Evolutionary conservation across 2,797 vertebrate genomes (phyloP), one percentile per base, ranked within the genome.

Genomic region (Melanotaenia nigrans): DNA sequence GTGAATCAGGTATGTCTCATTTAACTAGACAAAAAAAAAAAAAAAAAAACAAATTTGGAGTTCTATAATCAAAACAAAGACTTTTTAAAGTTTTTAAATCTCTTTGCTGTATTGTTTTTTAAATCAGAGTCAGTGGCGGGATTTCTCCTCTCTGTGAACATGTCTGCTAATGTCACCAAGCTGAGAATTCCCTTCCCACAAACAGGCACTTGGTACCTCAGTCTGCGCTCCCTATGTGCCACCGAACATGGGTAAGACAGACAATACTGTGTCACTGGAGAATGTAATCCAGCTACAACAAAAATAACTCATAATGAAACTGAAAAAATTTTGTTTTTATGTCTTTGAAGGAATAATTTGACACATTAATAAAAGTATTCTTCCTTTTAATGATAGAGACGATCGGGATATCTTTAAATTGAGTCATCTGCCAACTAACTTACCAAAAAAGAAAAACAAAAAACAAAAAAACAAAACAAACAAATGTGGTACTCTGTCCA

Each of bases 171-270:
- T 75, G 89, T 97, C 76, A 96, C 96, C 87, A 96, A 96, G 73
- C 90, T 99, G 79, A 95, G 97, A 82, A 96, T 99, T 51, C 98
- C 97, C 0, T 98, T 98, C 81, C 97, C 98, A 0, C 97, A 98
- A 87, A 99, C 98, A 0, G 98, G 97, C 68, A 98, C 95, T 73
- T 99, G 98, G 98, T 99, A 98, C 88, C 95, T 99, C 78, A 97
- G 96, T 40, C 95, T 99, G 71, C 96, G 96, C 71, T 96, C 96
- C 0, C 93, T 98, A 1, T 99, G 98, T 35, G 91, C 92, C 81
- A 93, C 91, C 0, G 95, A 96, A 59, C 94, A 94, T 0, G 96
- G 97, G 97, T 99, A 90, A 95, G 95, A 67, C 8, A 16, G 8
- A 1, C 28, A 6, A 49, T 9, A 11, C 14, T 28, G 13, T 38